Evolutionary conservation across 92 coral and sea anemone genomes (phyloP), one percentile per base, ranked within the genome.

Genomic region (Diadumene lineata): DNA sequence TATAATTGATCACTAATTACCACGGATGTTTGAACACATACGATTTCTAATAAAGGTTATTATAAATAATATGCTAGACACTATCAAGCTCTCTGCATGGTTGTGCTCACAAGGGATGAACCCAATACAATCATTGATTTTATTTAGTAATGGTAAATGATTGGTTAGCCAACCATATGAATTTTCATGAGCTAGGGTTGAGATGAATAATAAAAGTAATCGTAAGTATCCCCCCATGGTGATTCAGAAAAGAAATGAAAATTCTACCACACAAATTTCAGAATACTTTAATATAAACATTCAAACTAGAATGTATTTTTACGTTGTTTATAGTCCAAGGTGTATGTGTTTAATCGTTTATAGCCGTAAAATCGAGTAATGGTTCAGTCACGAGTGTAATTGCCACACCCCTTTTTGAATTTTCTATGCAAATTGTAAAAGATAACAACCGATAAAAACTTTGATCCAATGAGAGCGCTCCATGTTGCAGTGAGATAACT

Each of bases 401-500:
- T 15, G 18, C 58, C 58, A 15, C 58, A 53, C 58, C 58, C 58
- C 58, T 21, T 53, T 15, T 4, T 53, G 19, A 23, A 53, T 53
- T 9, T 53, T 60, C 26, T 70, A 28, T 70, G 75, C 34, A 24
- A 58, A 72, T 61, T 29, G 43, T 16, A 8, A 19, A 72, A 31
- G 30, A 22, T 24, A 61, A 72, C 9, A 56, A 56, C 33, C 13
- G 29, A 1, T 7, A 4, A 23, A 46, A 56, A 28, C 3, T 33
- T 16, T 55, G 34, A 29, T 22, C 77, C 77, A 72, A 72, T 72
- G 66, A 53, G 31, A 18, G 31, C 22, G 21, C 11, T 60, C 77
- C 77, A 56, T 72, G 77, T 72, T n/a, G 48, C 30, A 32, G 66
- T 25, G 43, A 62, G 13, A 28, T 60, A 24, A n/a, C 65, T 15